These are phyloP conservation scores for Lepidurus couesii DNA, from an alignment of 1,140 invertebrate species.

Conservation along the genomic window DNA sequence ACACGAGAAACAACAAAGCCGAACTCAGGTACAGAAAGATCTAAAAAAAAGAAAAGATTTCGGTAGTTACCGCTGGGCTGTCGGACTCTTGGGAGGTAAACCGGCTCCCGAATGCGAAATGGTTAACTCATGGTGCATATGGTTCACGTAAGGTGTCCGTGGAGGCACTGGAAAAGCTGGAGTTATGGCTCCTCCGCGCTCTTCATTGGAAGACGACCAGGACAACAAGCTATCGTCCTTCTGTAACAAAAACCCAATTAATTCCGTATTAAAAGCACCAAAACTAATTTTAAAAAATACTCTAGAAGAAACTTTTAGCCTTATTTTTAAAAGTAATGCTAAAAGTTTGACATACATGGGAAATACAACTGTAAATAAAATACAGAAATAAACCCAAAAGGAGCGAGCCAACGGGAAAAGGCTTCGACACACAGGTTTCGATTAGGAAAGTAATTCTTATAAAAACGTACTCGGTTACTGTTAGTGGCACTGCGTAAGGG, in stretches of 20 bases:
- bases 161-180: constrained; percentile 84
- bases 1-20: neutral
- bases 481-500: neutral
- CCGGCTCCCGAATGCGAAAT: constrained; percentile 45
- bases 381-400: too few relatives aligned
- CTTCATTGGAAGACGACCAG: constrained; percentile 55
- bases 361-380: rapidly evolving
- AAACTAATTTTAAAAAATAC: too few relatives aligned
- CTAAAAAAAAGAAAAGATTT: constrained; percentile 8
- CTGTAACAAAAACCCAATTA: constrained; percentile 45
- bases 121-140: constrained; percentile 43
- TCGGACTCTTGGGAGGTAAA: constrained; percentile 65
- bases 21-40: neutral
- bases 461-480: neutral
- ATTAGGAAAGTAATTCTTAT: neutral
- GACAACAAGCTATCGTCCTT: constrained; percentile 57
- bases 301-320: too few relatives aligned
- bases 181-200: constrained; percentile 61
- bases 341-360: too few relatives aligned
- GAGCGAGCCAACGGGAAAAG: neutral
- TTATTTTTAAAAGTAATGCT: too few relatives aligned
- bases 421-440: neutral
- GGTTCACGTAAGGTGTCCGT: constrained; percentile 67
- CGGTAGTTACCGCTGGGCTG: constrained; percentile 56
- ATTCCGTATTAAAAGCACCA: neutral